A percentile compares a stretch with the other conserved stretches of the same genome.
Conservation (phyloP, 2,888 invertebrate species). For the Byasa hedistus region DNA sequence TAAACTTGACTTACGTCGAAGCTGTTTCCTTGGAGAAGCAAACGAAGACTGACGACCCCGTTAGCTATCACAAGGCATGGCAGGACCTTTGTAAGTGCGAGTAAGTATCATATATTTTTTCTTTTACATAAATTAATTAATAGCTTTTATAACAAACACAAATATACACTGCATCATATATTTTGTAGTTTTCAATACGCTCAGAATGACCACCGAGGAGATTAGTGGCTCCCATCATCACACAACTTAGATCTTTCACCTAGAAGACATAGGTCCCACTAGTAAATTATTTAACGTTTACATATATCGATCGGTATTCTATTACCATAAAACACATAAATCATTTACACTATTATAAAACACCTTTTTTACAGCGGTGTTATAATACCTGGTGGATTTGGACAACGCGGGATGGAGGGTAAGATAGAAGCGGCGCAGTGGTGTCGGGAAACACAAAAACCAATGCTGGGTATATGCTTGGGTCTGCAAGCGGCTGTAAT, state of each 20-base stretch:
- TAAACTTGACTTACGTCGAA: constrained; percentile 94
- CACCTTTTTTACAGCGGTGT: constrained; percentile 83
- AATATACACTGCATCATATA: too few species aligned
- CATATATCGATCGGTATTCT: too few species aligned
- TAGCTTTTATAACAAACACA: too few species aligned
- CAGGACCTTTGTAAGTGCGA: constrained; percentile 91
- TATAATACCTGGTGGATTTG: constrained; percentile 98
- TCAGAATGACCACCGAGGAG: too few species aligned
- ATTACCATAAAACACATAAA: neutral
- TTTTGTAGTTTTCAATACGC: too few species aligned
- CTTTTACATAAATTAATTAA: neutral
- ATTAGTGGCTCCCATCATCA: too few species aligned
- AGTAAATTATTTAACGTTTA: too few species aligned
- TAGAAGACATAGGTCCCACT: too few species aligned
- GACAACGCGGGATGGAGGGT: constrained; percentile 96
- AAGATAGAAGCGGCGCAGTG: constrained; percentile 96
- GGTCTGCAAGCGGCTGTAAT: constrained; percentile 98
- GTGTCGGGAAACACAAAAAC: constrained; percentile 94
- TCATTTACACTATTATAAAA: neutral
- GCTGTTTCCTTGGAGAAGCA: constrained; percentile 91
- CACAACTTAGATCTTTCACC: too few species aligned
- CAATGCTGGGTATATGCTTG: constrained; percentile 97
- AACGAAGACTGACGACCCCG: constrained; percentile 86
- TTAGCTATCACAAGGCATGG: constrained; percentile 96
- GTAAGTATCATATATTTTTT: constrained; percentile 70